Evolutionary conservation across 1,140 invertebrate genomes (phyloP).

Genomic region (Platorchestia sp.): DNA sequence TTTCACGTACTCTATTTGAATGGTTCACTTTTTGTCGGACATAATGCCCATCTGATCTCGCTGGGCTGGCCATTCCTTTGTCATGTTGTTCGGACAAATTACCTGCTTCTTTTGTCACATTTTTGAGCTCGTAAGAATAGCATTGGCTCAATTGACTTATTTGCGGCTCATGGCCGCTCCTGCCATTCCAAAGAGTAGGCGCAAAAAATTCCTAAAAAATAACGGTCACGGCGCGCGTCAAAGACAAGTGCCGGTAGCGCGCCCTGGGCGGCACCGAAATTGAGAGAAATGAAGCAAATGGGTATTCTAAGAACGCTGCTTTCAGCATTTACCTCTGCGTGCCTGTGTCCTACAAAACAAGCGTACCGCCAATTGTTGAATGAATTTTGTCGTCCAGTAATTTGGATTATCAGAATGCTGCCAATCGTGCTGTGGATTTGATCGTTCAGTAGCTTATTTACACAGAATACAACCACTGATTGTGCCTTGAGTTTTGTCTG

Average conservation of each 20-base stretch:
- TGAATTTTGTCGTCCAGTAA: too few relatives aligned
- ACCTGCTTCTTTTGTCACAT: constrained; percentile 35
- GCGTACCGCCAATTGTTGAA: too few relatives aligned
- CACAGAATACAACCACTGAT: too few relatives aligned
- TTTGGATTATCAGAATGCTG: too few relatives aligned
- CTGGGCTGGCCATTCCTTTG: neutral
- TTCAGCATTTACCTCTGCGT: neutral
- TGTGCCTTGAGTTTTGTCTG: too few relatives aligned
- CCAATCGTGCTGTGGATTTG: too few relatives aligned
- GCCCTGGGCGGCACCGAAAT: neutral
- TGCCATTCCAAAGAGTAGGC: constrained; percentile 3
- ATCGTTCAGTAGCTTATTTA: too few relatives aligned
- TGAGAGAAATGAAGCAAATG: neutral
- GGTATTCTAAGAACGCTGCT: neutral
- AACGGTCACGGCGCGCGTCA: neutral
- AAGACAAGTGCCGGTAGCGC: neutral
- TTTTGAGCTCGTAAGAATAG: constrained; percentile 42
- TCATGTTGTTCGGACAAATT: constrained; percentile 42
- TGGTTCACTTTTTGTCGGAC: neutral
- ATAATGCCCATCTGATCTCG: constrained; percentile 44
- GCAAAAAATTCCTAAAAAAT: neutral
- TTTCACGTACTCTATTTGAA: constrained; percentile 39
- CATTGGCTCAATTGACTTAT: constrained; percentile 51
- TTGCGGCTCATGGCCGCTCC: neutral
- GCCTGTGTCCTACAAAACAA: too few relatives aligned